These are phyloP conservation scores for Cephalotes varians DNA, from an alignment of 2,888 invertebrate genomes.

Conservation along the genomic window DNA sequence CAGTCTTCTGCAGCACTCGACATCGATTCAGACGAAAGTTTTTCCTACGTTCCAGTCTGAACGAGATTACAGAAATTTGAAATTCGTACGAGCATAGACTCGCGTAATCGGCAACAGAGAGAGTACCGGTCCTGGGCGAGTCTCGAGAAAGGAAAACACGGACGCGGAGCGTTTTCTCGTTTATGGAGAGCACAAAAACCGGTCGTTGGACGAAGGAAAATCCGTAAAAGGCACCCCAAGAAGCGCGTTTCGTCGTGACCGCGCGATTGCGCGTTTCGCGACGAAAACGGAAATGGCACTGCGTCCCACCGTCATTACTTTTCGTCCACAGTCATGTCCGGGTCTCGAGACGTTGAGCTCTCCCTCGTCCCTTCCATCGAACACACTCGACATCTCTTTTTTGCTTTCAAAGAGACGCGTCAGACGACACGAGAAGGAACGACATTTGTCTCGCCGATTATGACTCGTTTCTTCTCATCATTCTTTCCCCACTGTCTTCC, in stretches of 20 bases:
- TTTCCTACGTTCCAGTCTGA: not conserved
- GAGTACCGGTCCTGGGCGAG: not conserved
- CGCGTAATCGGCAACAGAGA: slow-evolving; percentile 2
- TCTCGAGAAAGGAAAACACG: slow-evolving; percentile 25
- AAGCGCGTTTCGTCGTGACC: slow-evolving; percentile 50
- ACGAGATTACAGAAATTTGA: slow-evolving; percentile 26
- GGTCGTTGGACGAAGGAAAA: slow-evolving; percentile 46
- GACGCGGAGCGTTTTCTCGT: slow-evolving; percentile 1
- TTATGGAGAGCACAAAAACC: slow-evolving; percentile 40
- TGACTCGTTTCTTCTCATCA: slow-evolving; percentile 50
- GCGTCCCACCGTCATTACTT: slow-evolving; percentile 56
- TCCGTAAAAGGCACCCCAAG: slow-evolving; percentile 64
- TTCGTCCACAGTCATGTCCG: slow-evolving; percentile 52
- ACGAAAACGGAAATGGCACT: slow-evolving; percentile 64
- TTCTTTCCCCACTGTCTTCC: not conserved
- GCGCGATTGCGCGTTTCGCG: slow-evolving; percentile 36
- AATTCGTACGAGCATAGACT: not conserved
- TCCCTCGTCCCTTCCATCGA: slow-evolving; percentile 4
- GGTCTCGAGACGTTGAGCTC: slow-evolving; percentile 9
- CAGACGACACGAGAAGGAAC: slow-evolving; percentile 53
- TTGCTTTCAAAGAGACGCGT: slow-evolving; percentile 43
- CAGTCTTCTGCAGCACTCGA: slow-evolving; percentile 4
- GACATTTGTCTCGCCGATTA: slow-evolving; percentile 72
- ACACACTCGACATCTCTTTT: slow-evolving; percentile 52
- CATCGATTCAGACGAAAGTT: not conserved